Percentiles rank a stretch among this genome's conserved stretches.
phyloP scores from a whole-genome alignment of 2,797 vertebrate genomes.

The Limnodromus scolopaceus region DNA sequence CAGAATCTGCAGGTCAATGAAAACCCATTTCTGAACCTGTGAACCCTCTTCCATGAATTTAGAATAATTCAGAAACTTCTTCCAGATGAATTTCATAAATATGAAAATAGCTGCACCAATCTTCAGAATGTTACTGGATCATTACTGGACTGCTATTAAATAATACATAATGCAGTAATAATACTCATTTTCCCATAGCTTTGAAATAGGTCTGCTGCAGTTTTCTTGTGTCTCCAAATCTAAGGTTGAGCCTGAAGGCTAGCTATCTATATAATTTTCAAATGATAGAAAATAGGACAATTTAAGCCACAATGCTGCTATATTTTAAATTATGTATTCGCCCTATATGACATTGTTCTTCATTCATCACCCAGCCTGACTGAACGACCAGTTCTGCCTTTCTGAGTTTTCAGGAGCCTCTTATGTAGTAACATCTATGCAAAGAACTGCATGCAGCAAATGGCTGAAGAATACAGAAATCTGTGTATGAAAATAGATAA shows the following conservation, averaged over 20 bases:
- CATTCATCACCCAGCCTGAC: not conserved
- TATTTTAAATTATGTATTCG: not conserved
- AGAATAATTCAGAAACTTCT: slow-evolving; percentile 37
- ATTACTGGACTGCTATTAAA: slow-evolving; percentile 12
- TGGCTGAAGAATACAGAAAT: not conserved
- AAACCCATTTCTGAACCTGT: not conserved
- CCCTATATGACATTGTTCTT: not conserved
- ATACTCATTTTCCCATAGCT: not conserved
- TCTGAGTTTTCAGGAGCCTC: not conserved
- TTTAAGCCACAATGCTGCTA: not conserved
- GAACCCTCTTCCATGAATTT: not conserved
- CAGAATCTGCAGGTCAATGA: not conserved
- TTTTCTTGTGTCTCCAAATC: not conserved
- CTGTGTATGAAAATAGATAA: not conserved
- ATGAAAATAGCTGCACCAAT: not conserved
- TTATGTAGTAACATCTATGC: not conserved
- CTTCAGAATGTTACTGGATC: not conserved
- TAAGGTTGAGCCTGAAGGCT: not conserved
- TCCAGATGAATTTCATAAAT: slow-evolving; percentile 24
- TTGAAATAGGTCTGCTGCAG: not conserved
- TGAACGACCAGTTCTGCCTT: not conserved
- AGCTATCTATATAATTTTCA: not conserved
- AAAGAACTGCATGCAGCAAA: not conserved
- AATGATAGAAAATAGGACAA: not conserved
- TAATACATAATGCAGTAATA: not conserved